phyloP scores from a whole-genome alignment of 2,113 vertebrate species.

The Tragelaphus strepsiceros region DNA sequence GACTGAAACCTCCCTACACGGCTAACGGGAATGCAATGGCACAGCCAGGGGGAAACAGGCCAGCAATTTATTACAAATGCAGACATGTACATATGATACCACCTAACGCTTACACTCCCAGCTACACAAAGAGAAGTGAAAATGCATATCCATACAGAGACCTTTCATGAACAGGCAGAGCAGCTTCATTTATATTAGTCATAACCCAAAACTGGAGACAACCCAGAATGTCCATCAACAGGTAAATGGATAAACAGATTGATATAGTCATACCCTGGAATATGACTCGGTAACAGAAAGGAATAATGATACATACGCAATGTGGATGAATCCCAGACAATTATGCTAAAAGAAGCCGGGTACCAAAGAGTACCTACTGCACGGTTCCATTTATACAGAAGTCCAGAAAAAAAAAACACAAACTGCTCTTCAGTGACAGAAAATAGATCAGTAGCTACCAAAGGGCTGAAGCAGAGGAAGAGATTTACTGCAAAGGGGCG shows the following conservation, averaged over 20 bases:
- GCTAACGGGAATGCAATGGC: background rate
- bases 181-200: background rate
- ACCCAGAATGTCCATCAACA: background rate
- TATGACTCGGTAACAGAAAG: background rate
- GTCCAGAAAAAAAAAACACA: too few relatives aligned
- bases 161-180: background rate
- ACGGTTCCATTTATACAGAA: background rate
- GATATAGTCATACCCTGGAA: background rate
- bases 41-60: background rate
- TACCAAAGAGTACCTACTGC: too few relatives aligned
- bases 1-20: too few relatives aligned
- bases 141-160: background rate
- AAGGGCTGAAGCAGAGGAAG: background rate
- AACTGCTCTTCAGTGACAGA: background rate
- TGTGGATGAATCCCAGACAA: background rate
- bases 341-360: background rate
- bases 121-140: background rate
- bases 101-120: background rate
- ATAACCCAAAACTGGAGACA: background rate
- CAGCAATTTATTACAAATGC: background rate
- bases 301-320: rapidly evolving
- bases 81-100: background rate
- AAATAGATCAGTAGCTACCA: background rate
- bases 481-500: background rate
- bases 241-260: background rate